Conservation (phyloP, 2,888 invertebrate genomes). For the Erebia palarica region DNA sequence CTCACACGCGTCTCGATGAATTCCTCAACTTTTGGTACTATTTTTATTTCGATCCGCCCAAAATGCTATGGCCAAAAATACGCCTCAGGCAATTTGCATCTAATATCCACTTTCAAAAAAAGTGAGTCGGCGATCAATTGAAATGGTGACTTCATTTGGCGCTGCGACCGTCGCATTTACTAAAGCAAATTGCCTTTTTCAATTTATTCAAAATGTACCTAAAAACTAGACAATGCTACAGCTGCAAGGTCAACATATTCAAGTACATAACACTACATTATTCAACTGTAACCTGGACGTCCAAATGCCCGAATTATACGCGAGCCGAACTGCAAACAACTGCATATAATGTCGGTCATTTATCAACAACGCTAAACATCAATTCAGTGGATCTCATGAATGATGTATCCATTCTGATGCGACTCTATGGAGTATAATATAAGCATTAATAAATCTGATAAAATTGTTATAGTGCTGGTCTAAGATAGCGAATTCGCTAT, state of each 20-base stretch:
- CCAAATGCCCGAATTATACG: slow-evolving; percentile 69
- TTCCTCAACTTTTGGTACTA: too few relatives aligned
- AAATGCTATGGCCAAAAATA: too few relatives aligned
- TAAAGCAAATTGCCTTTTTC: background rate
- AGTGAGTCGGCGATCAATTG: too few relatives aligned
- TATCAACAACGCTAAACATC: slow-evolving; percentile 58
- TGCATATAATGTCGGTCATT: slow-evolving; percentile 66
- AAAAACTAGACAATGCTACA: slow-evolving; percentile 14
- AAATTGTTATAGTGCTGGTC: slow-evolving; percentile 35
- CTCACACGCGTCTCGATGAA: too few relatives aligned
- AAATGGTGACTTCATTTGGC: too few relatives aligned
- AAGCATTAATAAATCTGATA: slow-evolving; percentile 66
- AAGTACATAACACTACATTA: slow-evolving; percentile 46
- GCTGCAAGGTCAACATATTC: slow-evolving; percentile 56
- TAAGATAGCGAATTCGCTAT: slow-evolving; percentile 2
- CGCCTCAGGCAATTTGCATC: too few relatives aligned
- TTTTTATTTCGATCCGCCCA: too few relatives aligned
- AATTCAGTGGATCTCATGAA: slow-evolving; percentile 63
- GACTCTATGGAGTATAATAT: slow-evolving; percentile 59
- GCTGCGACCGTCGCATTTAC: too few relatives aligned
- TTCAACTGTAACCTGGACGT: slow-evolving; percentile 62
- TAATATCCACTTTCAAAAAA: too few relatives aligned
- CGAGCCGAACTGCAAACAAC: slow-evolving; percentile 63
- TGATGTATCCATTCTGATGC: slow-evolving; percentile 49
- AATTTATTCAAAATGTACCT: slow-evolving; percentile 4